Evolutionary conservation across 1,140 invertebrate genomes (phyloP), one percentile per base, ranked within the genome.

Genomic region (Vollenhovia emeryi): DNA sequence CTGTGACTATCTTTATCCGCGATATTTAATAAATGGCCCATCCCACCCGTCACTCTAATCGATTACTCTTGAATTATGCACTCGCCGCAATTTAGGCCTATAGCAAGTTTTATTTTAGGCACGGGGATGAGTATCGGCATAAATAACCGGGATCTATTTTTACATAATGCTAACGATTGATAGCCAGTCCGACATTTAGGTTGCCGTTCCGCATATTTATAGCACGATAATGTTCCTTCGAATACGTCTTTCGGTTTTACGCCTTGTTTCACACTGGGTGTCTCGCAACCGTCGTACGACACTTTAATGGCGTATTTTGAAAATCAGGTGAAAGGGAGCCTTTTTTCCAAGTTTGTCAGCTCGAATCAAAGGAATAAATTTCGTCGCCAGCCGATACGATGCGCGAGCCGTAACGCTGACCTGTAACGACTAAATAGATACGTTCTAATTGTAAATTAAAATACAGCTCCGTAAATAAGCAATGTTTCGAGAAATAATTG

Each of bases 1-100:
- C n/a, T n/a, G n/a, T n/a, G n/a, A 55, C 48, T 40, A 79, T 79
- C 11, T 64, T 30, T 24, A n/a, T 33, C 30, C 45, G 33, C 6
- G 30, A 68, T 78, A 68, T 79, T 36, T 66, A 66, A 79, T 52
- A 79, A 79, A 79, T 68, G 45, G 18, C 33, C 21, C 48, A 27
- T 79, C 48, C 21, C 8, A 68, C 13, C 45, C 33, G 60, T 40
- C 45, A 79, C 15, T 40, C 15, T 36, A 36, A 48, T 79, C 45
- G 62, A 79, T 79, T 40, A 68, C 30, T 40, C 33, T 66, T 68
- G 33, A 79, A 68, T 79, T 52, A 79, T 79, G 76, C 45, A 55
- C 21, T 52, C 62, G 40, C 15, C 36, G 45, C 15, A 60, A 76
- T 45, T 68, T 79, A 68, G 33, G 33, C 18, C 30, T 15, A 24